Base-by-base conservation (phyloP, 2,888 invertebrate species). In the Sinotaia quadrata region DNA sequence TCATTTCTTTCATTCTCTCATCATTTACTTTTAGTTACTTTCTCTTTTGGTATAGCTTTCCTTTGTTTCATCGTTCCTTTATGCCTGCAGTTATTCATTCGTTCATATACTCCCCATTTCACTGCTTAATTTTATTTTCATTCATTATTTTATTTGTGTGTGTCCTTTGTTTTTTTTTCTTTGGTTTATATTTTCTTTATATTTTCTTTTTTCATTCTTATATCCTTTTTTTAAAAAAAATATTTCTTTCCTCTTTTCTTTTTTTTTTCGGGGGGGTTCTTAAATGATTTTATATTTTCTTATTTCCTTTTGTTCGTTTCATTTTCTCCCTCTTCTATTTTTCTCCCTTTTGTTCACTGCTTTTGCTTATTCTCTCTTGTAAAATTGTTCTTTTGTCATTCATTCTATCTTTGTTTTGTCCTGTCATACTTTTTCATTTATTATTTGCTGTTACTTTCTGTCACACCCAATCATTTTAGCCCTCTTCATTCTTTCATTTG, bases 1-100 rank as follows among this genome's bases (percentile, higher is more conserved):
- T n/a, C n/a, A n/a, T 66, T 37, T 21, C 37, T 66, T 31, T 66
- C 21, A 15, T 41, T 66, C 41, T 66, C 12, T 21, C 37, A n/a
- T 36, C 41, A 57, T 41, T 15, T 41, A 37, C 37, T 66, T 29
- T 21, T 41, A 37, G 12, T 66, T 27, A 15, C 24, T 66, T 44
- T 57, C 36, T 12, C 54, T 44, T 21, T 37, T 44, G n/a, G 34
- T 66, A 12, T 57, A 21, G 10, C 24, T 41, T 18, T 66, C 15
- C 21, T 34, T 27, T 52, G 34, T 33, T 18, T 52, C n/a, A 24
- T 10, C 54, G 34, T 52, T 37, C 34, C 24, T 63, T 24, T 34
- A 21, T 36, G 4, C 36, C 52, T 41, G 8, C 24, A 15, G n/a
- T 36, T 31, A 27, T 12, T 63, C 36, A 36, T 15, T 31, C 49